These are phyloP conservation scores for Bovichtus diacanthus DNA, from an alignment of 2,797 vertebrate species.

Conservation along the genomic window DNA sequence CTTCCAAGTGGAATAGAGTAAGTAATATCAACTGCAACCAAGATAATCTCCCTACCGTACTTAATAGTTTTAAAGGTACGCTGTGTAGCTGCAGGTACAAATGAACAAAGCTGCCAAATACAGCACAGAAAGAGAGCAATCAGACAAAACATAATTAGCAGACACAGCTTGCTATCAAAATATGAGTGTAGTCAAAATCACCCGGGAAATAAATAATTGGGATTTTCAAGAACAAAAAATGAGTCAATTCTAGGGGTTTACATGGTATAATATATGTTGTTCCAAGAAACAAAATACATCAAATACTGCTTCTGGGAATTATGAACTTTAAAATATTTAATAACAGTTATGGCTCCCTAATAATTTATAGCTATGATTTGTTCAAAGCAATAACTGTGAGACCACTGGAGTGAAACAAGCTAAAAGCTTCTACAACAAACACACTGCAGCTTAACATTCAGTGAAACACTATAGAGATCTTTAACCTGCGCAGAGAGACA, in stretches of 20 bases:
- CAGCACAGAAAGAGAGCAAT: conserved; percentile 17
- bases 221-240: conserved; percentile 13
- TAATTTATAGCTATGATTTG: not conserved
- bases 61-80: not conserved
- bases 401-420: not conserved
- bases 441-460: no score
- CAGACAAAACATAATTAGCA: conserved; percentile 28
- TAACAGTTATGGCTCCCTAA: not conserved
- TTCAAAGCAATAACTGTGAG: not conserved
- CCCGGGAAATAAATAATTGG: not conserved
- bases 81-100: conserved; percentile 12
- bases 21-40: conserved; percentile 6
- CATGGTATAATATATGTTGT: not conserved
- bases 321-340: not conserved
- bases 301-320: not conserved
- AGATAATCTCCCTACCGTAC: not conserved
- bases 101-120: conserved; percentile 18
- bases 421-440: not conserved
- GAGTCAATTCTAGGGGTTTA: not conserved
- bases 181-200: not conserved
- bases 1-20: conserved; percentile 15
- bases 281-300: conserved; percentile 2
- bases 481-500: not conserved
- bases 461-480: not conserved
- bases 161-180: conserved; percentile 27